Evolutionary conservation across 1,140 invertebrate species (phyloP), one percentile per base, ranked within the genome.

Genomic region (Pseudomyrmex pallidus): DNA sequence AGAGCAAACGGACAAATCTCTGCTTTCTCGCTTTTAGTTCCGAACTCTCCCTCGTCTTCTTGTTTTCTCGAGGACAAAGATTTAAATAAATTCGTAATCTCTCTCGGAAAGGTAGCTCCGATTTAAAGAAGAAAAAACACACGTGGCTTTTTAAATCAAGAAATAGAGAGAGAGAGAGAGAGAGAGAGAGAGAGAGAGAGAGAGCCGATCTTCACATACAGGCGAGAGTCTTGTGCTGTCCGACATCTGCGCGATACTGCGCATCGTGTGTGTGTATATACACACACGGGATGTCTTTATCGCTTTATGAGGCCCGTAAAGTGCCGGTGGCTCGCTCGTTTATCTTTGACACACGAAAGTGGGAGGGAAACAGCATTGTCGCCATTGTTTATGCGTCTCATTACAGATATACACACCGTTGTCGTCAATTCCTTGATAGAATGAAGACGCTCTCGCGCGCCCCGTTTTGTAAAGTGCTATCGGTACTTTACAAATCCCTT

Each of bases 241-340:
- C 46, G 44, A 80, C 50, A 80, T 72, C 59, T 72, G 73, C 50
- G 2, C 35, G 44, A 72, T 80, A 72, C 66, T 80, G 54, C 72
- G 52, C 54, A 57, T 46, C 64, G 56, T 89, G 85, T 90, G 90
- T 82, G 35, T 35, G 35, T 35, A 5, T 5, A 0, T 35, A 35
- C 0, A 35, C 0, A 35, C 5, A 35, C 35, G 35, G 83, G 86
- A 91, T 90, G 90, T 89, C 91, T 92, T 91, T 92, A 91, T 91
- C 90, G 88, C 77, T 90, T 91, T 90, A 91, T 89, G 91, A 90
- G 86, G 57, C 67, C 89, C 90, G 90, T 91, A 92, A 91, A 91
- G 86, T 88, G 90, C 83, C 66, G 74, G 76, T 86, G 74, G 61
- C 46, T 25, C 46, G 70, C 72, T 74, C 83, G 74, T 85, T 64